Evolutionary conservation across 2,888 invertebrate genomes (phyloP), one percentile per base, ranked within the genome.

Genomic region (Acronicta aceris): DNA sequence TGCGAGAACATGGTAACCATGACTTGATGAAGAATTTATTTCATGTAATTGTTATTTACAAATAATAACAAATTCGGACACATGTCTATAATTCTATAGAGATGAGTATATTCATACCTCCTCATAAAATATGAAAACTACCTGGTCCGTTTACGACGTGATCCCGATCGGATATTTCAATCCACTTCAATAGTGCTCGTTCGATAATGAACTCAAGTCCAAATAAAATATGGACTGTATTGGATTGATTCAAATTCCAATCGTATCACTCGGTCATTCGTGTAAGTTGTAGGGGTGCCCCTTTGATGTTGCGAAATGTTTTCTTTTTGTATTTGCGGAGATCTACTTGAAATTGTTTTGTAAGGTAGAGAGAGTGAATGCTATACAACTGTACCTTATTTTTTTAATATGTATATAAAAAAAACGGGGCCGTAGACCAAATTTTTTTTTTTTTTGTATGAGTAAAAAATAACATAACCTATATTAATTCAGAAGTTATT

Each of bases 51-150:
- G n/a, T 38, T n/a, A 36, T 12, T 12, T 12, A 33, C 12, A 33
- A 4, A 33, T 13, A 38, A n/a, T 38, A 36, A 38, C n/a, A 38
- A 65, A 57, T 48, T n/a, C 56, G 54, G 69, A 75, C 74, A 70
- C 50, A 72, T 78, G 66, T 71, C 53, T 65, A 54, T 63, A 69
- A n/a, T n/a, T n/a, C n/a, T n/a, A n/a, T n/a, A n/a, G n/a, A n/a
- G n/a, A n/a, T n/a, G n/a, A n/a, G 49, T 59, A 72, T 67, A 79
- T 48, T 69, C 54, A 65, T 61, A 66, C 45, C 65, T 72, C 66
- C 76, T 79, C 81, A 80, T 84, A 79, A 83, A 86, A 82, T 84
- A 85, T 83, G 82, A 78, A 85, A 81, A 79, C 74, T 79, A 82
- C 81, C 81, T 83, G 83, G 79, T 81, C 76, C 76, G 74, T 81